Base-by-base conservation (phyloP, 2,797 vertebrate genomes). In the Otolemur crassicaudatus region DNA sequence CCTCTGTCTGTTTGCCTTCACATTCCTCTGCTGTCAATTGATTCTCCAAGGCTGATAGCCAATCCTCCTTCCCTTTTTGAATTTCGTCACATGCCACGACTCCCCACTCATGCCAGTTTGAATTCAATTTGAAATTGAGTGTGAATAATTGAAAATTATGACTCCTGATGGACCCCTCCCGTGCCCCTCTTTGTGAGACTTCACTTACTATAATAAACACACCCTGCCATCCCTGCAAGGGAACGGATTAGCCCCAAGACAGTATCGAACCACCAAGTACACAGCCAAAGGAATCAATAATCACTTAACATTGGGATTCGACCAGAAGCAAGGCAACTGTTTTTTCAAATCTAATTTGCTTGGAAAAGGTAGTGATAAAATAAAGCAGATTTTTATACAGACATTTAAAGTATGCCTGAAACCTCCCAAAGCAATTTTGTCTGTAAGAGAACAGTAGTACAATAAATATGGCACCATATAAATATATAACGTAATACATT, bases 241-340 rank as follows among this genome's bases (percentile, higher is more conserved):
- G 79, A 79, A 84, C 61, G n/a, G 23, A 0, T 84, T 88, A 83
- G 31, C 73, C 79, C 11, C 76, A 61, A 95, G 82, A 81, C 61
- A 96, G 34, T 73, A 93, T 40, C 3, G 19, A 95, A 93, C 60
- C 22, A 63, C 80, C 27, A 25, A 1, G 5, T 63, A 79, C 27
- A 83, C 63, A 90, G 67, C 79, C 72, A 58, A 92, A 75, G 75
- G 76, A 94, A 95, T 97, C 95, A 93, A 90, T 96, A 94, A 69
- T 81, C 75, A 76, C 49, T 91, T 83, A 94, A 76, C 65, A 77
- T 56, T 76, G 22, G 43, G 83, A 96, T 96, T 84, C 94, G 73
- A 90, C 85, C 77, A 90, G 53, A 85, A 87, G 79, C 56, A 95
- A 97, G 43, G 46, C 49, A 91, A 93, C 72, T 72, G 25, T 61